phyloP scores from a whole-genome alignment of 2,113 vertebrate species.

The Burhinus oedicnemus region DNA sequence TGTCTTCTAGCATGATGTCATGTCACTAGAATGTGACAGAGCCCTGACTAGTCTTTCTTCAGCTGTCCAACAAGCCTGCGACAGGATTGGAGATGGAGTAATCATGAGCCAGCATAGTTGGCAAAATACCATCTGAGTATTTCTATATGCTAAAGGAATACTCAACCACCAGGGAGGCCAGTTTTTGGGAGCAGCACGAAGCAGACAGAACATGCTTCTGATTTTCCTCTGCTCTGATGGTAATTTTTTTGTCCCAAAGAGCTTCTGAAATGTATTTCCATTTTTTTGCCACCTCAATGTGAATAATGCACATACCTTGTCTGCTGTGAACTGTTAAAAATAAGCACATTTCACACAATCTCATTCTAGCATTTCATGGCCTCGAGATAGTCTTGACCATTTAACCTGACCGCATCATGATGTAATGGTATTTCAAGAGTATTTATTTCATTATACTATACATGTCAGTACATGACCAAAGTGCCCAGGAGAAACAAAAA shows the following conservation, averaged over 20 bases:
- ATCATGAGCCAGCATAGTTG: not conserved
- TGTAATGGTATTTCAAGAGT: not conserved
- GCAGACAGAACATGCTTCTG: not conserved
- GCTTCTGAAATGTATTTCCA: not conserved
- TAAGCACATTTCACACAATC: not conserved
- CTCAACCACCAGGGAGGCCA: not conserved
- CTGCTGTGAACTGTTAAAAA: conserved; percentile 37
- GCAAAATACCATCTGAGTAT: not conserved
- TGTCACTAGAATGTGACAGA: not conserved
- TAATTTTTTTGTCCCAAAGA: not conserved
- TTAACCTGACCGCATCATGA: conserved; percentile 3
- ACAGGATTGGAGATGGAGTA: not conserved
- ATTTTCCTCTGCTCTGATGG: not conserved
- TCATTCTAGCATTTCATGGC: conserved; percentile 13
- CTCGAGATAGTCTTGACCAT: conserved; percentile 24
- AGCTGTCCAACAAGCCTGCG: not conserved
- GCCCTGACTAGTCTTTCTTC: not conserved
- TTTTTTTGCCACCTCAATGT: not conserved
- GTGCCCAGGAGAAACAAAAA: not conserved
- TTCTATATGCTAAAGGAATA: not conserved
- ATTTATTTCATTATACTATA: not conserved
- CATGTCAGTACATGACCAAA: not conserved
- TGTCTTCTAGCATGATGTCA: not conserved
- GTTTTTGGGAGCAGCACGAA: not conserved
- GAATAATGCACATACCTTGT: not conserved